Evolutionary conservation across 2,888 invertebrate species (phyloP).

Genomic region (Acrobasis repandana): DNA sequence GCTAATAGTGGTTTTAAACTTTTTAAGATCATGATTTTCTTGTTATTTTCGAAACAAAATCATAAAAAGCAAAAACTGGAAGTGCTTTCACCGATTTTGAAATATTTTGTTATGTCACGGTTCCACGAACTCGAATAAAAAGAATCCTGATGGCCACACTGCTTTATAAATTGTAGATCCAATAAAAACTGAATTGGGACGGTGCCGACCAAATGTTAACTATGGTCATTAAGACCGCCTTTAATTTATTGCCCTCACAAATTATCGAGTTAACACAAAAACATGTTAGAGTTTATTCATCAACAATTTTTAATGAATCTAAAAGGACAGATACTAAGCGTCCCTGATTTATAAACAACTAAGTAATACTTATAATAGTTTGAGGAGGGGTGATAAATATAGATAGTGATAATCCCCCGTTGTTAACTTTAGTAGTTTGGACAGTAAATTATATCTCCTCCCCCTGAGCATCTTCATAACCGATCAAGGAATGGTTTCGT

Average conservation of each 20-base stretch:
- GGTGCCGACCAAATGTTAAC: conserved; percentile 21
- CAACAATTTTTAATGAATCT: conserved; percentile 32
- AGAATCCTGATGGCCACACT: conserved; percentile 44
- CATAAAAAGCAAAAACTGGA: background rate
- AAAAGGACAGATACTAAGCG: conserved; percentile 15
- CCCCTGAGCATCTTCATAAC: conserved; percentile 5
- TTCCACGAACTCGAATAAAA: conserved; percentile 42
- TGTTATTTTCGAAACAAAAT: background rate
- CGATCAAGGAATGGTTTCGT: conserved; percentile 6
- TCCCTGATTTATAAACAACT: background rate
- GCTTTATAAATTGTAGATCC: conserved; percentile 38
- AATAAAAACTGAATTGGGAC: conserved; percentile 41
- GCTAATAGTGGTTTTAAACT: background rate
- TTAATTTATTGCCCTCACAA: conserved; percentile 48
- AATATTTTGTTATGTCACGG: conserved; percentile 4
- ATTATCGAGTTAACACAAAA: conserved; percentile 44
- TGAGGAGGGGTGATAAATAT: too few species aligned
- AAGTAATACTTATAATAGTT: conserved; percentile 33
- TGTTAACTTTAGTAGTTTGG: conserved; percentile 37
- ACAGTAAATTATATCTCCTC: conserved; percentile 10
- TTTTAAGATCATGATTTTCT: background rate
- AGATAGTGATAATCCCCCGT: conserved; percentile 29
- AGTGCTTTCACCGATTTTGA: background rate
- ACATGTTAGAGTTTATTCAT: conserved; percentile 42
- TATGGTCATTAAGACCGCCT: conserved; percentile 19